Base-by-base conservation (phyloP, 2,888 invertebrate species). In the Pyralis farinalis region DNA sequence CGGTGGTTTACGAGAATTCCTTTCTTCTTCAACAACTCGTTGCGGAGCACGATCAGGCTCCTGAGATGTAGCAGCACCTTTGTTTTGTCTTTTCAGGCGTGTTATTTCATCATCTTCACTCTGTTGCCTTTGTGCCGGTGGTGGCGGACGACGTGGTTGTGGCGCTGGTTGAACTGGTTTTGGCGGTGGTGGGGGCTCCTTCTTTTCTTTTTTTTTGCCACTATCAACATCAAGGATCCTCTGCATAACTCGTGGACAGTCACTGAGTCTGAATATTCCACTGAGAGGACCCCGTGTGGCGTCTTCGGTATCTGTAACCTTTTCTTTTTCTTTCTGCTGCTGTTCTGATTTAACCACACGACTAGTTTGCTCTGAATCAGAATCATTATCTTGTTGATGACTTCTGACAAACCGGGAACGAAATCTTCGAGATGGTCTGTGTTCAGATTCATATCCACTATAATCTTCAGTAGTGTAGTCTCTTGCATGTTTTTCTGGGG, bases 51-150 rank as follows among this genome's bases (percentile, higher is more conserved):
- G 85, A 53, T 93, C 92, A 22, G 91, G 86, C 66, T 92, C 93
- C 61, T 89, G 83, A 11, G 92, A 91, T 7, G 93, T 88, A 12
- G 93, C 91, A 11, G 93, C 92, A 12, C 85, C 87, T 76, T 96
- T 96, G 65, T 95, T 97, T 80, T 95, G 95, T 67, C 95, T 94
- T 83, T 97, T 97, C 51, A 96, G 94, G 63, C 94, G 93, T 7
- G 95, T 91, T 48, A 97, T 96, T 76, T 97, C 97, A 66, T 97
- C 96, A 63, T 96, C 97, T 83, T 97, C 97, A 70, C 96, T 96
- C 50, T 94, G 91, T 78, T 96, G 96, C 46, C 96, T 91, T 35
- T 93, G 92, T 7, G 95, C 90, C n/a, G 92, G 91, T 31, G 89
- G 80, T 7, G 92, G 91, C 28, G 91, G 90, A 34, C 87, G 88